Evolutionary conservation across 2,797 vertebrate genomes (phyloP), one percentile per base, ranked within the genome.

Genomic region (Acrossocheilus fasciatus): DNA sequence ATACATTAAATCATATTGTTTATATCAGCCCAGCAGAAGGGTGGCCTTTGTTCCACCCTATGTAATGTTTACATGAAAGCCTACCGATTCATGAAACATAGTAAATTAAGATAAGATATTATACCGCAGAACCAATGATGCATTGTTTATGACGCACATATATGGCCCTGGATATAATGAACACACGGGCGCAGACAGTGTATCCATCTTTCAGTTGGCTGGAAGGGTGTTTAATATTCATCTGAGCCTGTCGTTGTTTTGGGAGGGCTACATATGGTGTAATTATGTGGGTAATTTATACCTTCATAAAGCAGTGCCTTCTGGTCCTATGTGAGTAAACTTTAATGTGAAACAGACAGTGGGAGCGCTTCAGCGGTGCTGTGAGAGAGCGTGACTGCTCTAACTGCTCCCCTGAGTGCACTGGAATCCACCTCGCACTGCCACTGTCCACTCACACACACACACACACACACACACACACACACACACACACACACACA

Each of bases 251-350:
- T 89, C 90, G 93, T 93, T 94, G 93, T 91, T 93, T 94, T 93
- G 93, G 91, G 93, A 92, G 92, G 89, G 89, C 91, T 94, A 89
- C 93, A 94, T 95, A 94, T 94, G 94, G 92, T 91, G 89, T 92
- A 94, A 94, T 95, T 93, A 95, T 86, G 87, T 88, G 87, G 91
- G 91, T 95, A 92, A 94, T 95, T 95, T 94, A 94, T 95, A 92
- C 91, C 90, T 89, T 92, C 93, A 93, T 94, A 94, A 95, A 95
- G 93, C 89, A 93, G 89, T 50, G 91, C 94, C 94, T 93, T 92
- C 94, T 95, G 94, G 88, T 92, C 91, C 91, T 77, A 82, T 90
- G 92, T 89, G 92, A 94, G 88, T 88, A 66, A 12, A 89, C 88
- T 91, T 90, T 94, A 95, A 95, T 95, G 92, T 91, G 92, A 93